Base-by-base conservation (phyloP, 1,140 invertebrate species). In the Zaprionus davidi region DNA sequence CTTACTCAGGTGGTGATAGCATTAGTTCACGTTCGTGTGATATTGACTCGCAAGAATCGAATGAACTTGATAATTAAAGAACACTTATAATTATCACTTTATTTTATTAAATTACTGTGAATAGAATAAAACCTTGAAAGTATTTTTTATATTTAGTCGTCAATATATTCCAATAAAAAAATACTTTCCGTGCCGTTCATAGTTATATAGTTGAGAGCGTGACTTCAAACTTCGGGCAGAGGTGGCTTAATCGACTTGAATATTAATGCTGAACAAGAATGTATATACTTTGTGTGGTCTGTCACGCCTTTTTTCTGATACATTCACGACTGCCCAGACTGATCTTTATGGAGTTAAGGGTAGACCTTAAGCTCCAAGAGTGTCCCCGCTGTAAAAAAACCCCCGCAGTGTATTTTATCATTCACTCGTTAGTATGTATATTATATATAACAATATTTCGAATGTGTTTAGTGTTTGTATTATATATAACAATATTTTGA, bases 1-100 rank as follows among this genome's bases (percentile, higher is more conserved):
- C 76, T 3, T 79, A 55, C 13, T 79, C 78, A 5, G 69, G 69
- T 28, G 69, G 44, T 26, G 59, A 69, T 41, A 69, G 68, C n/a
- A 79, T 73, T 38, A 77, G 53, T 57, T 73, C 78, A 1, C 34
- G 77, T 44, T 34, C 69, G 34, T 79, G 78, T 63, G 65, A 68
- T 7, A 67, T 51, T 22, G 17, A 15, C 17, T 56, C 17, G 31
- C 15, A 6, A 13, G 17, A 6, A 12, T 13, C 12, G 2, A 11
- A 0, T 34, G 9, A 34, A 2, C 1, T 7, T 1, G 20, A 41
- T 59, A 3, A 5, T 6, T 59, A 41, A 59, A 66, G 20, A 26
- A 31, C 1, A 41, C 22, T 36, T 60, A 60, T 53, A 17, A 69
- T 49, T 69, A 51, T 46, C n/a, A 41, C 38, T 41, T n/a, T n/a